Evolutionary conservation across 2,888 invertebrate genomes (phyloP), one percentile per base, ranked within the genome.

Genomic region (Hypena proboscidalis): DNA sequence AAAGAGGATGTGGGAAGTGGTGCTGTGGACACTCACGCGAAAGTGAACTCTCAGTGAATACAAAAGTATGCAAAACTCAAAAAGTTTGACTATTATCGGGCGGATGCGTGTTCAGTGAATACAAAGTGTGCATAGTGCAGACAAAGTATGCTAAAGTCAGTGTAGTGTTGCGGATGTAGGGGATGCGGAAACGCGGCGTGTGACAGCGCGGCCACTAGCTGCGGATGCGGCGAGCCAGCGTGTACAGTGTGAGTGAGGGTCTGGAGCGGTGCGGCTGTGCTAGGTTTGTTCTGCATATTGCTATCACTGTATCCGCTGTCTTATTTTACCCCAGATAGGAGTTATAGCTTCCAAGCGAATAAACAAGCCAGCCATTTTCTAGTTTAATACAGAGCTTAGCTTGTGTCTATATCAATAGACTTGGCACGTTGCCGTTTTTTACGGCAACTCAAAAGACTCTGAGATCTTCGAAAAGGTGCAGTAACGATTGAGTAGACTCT

Each of bases 151-250:
- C 45, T 45, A 52, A 52, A 58, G 41, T 44, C 26, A 55, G 42
- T 51, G 58, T 57, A 43, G 66, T 67, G 67, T 62, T 58, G 72
- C 46, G 59, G 44, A 55, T 54, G 60, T 51, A 48, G 67, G 56
- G 61, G 58, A 79, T 79, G 78, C 62, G 77, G 77, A 61, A 63
- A 64, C 60, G 64, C 56, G 73, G 75, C 57, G 85, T 73, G 79
- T 85, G 85, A 84, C 85, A 70, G 62, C 65, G 57, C 67, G 61
- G 67, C 53, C 60, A 58, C 67, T 68, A 73, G 74, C 68, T 71
- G 79, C 86, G 84, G 77, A 90, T 90, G 90, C 85, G 88, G 80
- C 87, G 87, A 64, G 85, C 82, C 74, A 89, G 90, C 73, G 85
- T 90, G 58, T 90, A 85, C 76, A 90, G 89, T 64, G 88, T 90